phyloP scores from a whole-genome alignment of 2,797 vertebrate genomes.

The Spondyliosoma cantharus region DNA sequence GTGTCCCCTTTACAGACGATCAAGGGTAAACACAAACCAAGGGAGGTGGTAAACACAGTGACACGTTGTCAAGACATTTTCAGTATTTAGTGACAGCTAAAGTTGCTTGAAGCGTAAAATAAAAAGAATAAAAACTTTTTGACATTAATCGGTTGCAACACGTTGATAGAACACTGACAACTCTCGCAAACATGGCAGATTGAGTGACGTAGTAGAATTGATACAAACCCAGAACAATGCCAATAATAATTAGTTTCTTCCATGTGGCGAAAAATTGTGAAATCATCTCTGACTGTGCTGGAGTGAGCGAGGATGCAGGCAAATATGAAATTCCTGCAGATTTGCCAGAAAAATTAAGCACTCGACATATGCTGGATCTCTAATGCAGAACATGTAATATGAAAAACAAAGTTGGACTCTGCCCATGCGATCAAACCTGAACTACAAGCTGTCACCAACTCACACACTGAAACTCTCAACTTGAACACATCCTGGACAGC shows the following conservation, averaged over 20 bases:
- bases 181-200: not conserved
- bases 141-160: not conserved
- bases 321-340: conserved; percentile 1
- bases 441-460: conserved; percentile 28
- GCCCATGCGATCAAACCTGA: conserved; percentile 9
- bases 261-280: not conserved
- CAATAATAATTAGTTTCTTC: conserved; percentile 3
- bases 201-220: not conserved
- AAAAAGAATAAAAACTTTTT: not conserved
- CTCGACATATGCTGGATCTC: not conserved
- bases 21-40: not conserved
- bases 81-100: not conserved
- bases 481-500: conserved; percentile 21
- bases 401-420: conserved; percentile 1
- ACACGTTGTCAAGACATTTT: not conserved
- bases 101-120: not conserved
- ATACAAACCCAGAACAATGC: not conserved
- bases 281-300: not conserved
- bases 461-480: not conserved
- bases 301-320: not conserved
- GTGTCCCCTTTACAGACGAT: not conserved
- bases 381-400: not conserved
- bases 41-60: not conserved
- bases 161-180: not conserved
- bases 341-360: conserved; percentile 14